phyloP scores from a whole-genome alignment of 2,113 vertebrate species.

The Fregetta grallaria region DNA sequence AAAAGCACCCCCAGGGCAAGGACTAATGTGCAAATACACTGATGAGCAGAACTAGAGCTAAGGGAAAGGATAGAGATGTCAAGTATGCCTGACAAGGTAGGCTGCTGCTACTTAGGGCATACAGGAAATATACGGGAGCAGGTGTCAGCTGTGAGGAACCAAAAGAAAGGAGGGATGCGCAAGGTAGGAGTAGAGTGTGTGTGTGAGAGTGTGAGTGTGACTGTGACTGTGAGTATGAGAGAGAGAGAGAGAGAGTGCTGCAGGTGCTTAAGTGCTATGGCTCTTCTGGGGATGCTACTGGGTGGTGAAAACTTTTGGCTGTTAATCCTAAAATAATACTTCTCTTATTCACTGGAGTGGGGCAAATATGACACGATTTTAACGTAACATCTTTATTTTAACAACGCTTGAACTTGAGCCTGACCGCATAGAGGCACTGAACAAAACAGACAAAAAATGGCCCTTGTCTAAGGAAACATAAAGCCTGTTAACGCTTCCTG shows the following conservation, averaged over 20 bases:
- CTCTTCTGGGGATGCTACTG: background rate
- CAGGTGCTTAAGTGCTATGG: background rate
- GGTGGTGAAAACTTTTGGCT: background rate
- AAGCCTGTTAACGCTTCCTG: background rate
- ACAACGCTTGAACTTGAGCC: background rate
- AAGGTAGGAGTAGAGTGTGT: background rate
- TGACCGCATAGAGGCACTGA: background rate
- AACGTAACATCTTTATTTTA: background rate
- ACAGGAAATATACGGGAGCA: background rate
- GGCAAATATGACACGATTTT: background rate
- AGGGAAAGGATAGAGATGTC: background rate
- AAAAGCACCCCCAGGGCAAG: background rate
- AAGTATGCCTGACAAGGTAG: rapidly evolving
- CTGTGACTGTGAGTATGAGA: no score
- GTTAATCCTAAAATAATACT: background rate
- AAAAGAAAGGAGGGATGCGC: background rate
- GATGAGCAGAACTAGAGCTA: background rate
- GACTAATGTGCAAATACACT: background rate
- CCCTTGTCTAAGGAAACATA: background rate
- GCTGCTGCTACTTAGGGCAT: background rate
- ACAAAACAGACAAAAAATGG: background rate
- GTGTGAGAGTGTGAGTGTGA: no score
- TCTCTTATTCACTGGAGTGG: background rate
- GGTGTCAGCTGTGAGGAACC: background rate
- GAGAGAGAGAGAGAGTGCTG: background rate